Percentiles rank a stretch among this genome's conserved stretches.
Conservation (phyloP, 2,113 vertebrate species). For the Illadopsis cleaveri region DNA sequence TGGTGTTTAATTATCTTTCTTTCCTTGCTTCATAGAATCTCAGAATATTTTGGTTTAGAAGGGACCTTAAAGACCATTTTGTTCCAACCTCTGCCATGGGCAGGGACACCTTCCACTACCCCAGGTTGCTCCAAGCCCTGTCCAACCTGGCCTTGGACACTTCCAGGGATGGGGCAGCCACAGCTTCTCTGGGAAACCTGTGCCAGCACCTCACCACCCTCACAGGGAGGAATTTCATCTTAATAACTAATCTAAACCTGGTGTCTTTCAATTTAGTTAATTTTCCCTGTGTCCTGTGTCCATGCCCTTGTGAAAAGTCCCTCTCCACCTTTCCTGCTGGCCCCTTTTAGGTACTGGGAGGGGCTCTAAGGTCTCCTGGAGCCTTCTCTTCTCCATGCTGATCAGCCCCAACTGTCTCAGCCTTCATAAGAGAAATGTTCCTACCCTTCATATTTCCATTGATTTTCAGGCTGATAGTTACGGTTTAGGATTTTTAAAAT, state of each 20-base stretch:
- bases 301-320: too few relatives aligned
- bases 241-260: neutral
- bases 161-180: neutral
- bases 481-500: neutral
- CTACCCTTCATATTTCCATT: neutral
- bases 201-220: neutral
- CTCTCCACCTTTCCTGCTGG: neutral
- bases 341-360: neutral
- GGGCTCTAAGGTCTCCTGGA: neutral
- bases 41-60: neutral
- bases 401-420: neutral
- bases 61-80: neutral
- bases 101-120: neutral
- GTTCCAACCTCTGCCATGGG: neutral
- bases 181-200: neutral
- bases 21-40: neutral
- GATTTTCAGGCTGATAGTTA: neutral
- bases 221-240: neutral
- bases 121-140: neutral
- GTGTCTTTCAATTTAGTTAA: neutral
- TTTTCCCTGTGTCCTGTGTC: neutral
- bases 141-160: accelerated
- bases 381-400: neutral
- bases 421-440: neutral
- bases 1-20: neutral